Conservation (phyloP, 2,113 vertebrate species). For the Podarcis raffonei region DNA sequence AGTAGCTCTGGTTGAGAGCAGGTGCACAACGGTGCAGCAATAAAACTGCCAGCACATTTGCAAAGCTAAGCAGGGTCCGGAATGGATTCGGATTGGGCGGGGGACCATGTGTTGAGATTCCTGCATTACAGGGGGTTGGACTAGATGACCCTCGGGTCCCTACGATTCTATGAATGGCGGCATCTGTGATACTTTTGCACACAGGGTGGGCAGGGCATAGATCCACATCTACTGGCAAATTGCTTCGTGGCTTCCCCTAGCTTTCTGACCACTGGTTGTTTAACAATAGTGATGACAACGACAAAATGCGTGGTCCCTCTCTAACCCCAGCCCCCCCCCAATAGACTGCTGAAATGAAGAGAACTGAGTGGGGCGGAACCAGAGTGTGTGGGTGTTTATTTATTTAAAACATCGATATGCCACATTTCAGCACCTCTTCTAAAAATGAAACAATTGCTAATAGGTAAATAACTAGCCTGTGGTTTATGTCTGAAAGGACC, state of each 20-base stretch:
- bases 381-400: not conserved
- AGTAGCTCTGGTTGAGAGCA: not conserved
- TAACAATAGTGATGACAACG: not conserved
- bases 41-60: not conserved
- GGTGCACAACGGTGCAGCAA: not conserved
- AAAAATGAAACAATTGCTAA: not conserved
- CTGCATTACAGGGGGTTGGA: too few species aligned
- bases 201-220: not conserved
- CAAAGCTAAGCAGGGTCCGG: not conserved
- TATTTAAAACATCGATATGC: not conserved
- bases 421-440: not conserved
- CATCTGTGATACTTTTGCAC: not conserved
- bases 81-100: too few species aligned
- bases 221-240: too few species aligned
- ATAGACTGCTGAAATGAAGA: not conserved
- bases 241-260: too few species aligned
- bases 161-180: not conserved
- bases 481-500: not conserved
- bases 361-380: not conserved
- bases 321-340: not conserved
- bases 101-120: too few species aligned
- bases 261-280: too few species aligned
- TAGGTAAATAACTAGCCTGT: not conserved
- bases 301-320: not conserved
- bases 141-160: too few species aligned